Base-by-base conservation (phyloP, 2,888 invertebrate genomes). In the Tinea trinotella region DNA sequence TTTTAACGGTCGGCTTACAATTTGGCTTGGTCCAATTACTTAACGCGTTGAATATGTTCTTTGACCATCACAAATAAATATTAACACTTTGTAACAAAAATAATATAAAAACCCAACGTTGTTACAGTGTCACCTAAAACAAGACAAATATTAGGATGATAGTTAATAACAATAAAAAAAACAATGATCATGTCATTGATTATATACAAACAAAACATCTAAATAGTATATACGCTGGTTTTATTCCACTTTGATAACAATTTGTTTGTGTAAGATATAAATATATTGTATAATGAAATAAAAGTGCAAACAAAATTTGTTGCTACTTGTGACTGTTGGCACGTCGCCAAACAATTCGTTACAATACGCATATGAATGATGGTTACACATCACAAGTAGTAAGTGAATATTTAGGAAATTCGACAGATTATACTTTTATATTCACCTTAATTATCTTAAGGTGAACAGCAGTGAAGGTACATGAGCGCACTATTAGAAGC, bases 181-280 rank as follows among this genome's bases (percentile, higher is more conserved):
- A 19, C 46, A 46, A 46, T 46, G 17, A 46, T 46, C 46, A 46
- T 46, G 46, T 19, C 46, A 46, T 46, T 46, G 46, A 46, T 46
- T 46, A 46, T 19, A 19, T 46, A 46, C 46, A 46, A 46, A 46
- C 46, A 46, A 46, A 46, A 46, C 46, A 46, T 46, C 46, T 46
- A 46, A 46, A 46, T 19, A 19, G 15, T 46, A 46, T 18, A 46
- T 46, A 46, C 19, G 46, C 46, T 46, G 46, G 46, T 46, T 46
- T 46, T 46, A 46, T 46, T 46, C 46, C 46, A 46, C 46, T 17
- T 46, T 46, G 46, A 46, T 46, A 46, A 46, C 19, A 19, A 46
- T 19, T 17, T 46, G 46, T 46, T 46, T 46, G 46, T 46, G 17
- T 46, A 19, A 46, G 46, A 46, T 46, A 46, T 46, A 46, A 9